Evolutionary conservation across 2,797 vertebrate species (phyloP).

Genomic region (Aotus griseimembra): DNA sequence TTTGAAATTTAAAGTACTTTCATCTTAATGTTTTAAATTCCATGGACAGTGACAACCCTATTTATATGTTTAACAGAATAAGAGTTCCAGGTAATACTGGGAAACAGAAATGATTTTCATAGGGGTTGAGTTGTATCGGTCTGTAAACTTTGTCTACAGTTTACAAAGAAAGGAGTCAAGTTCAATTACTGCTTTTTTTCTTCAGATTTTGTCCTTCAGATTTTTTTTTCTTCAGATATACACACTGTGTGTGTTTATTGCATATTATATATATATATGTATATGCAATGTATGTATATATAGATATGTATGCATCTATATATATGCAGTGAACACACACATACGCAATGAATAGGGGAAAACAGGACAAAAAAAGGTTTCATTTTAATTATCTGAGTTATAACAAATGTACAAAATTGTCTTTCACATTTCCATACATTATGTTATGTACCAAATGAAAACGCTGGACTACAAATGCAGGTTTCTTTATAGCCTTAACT

Average conservation of each 20-base stretch:
- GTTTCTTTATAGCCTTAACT: conserved; percentile 83
- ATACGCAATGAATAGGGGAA: background rate
- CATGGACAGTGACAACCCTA: background rate
- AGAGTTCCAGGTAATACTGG: background rate
- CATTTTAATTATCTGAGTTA: conserved; percentile 89
- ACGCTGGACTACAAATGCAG: conserved; percentile 85
- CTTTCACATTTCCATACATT: conserved; percentile 88
- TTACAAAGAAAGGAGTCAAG: background rate
- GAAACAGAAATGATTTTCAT: background rate
- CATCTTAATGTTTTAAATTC: background rate
- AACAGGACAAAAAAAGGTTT: conserved; percentile 60
- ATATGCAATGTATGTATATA: too few species aligned
- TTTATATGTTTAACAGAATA: background rate
- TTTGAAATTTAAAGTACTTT: background rate
- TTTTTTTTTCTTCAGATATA: too few species aligned
- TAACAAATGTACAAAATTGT: conserved; percentile 89
- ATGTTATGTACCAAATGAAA: conserved; percentile 85
- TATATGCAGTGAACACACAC: too few species aligned
- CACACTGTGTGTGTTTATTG: too few species aligned
- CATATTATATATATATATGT: too few species aligned
- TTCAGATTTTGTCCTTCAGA: background rate
- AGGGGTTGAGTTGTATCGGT: background rate
- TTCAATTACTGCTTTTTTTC: background rate
- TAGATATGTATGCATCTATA: too few species aligned
- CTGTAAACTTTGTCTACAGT: background rate